Evolutionary conservation across 2,113 vertebrate genomes (phyloP), one percentile per base, ranked within the genome.

Genomic region (Siniperca chuatsi): DNA sequence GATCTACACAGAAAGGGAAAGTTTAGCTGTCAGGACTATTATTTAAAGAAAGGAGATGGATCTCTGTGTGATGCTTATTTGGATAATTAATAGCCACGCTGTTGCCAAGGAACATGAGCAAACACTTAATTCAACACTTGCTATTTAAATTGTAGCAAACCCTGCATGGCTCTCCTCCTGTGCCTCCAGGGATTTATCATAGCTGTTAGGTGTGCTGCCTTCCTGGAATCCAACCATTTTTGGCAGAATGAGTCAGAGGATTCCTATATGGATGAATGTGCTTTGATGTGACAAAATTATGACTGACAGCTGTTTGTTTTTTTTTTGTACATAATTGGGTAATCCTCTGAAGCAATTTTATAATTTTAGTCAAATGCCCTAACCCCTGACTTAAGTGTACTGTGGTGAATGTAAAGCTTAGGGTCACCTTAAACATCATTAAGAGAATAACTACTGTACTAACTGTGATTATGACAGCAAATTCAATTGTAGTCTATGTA

Each of bases 271-370:
- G 66, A 81, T 79, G 57, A 55, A 73, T 50, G 29, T 3, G 75
- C 88, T 92, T 87, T 90, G 79, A 91, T 90, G 87, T 57, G 25
- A 72, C 83, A 52, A 68, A 78, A 91, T 83, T 78, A 57, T 83
- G 74, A 91, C 72, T 88, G 83, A 75, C 88, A 91, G 92, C 82
- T 90, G 83, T 64, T 87, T 79, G 13, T 12, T 44, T 44, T 10
- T 44, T 10, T 82, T 50, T 81, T 84, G 84, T 70, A 87, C 15
- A 4, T 87, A 89, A 92, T 91, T 92, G 71, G 67, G 52, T 93
- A 83, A 93, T 82, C 87, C 70, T 79, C 33, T 21, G 52, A 67
- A 76, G 76, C 81, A 37, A 40, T 91, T 73, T 79, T 79, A 52
- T 82, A 83, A 83, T 54, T 91, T 88, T 21, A 87, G 71, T 77